phyloP scores from a whole-genome alignment of 2,113 vertebrate genomes.

The Columba janthina region DNA sequence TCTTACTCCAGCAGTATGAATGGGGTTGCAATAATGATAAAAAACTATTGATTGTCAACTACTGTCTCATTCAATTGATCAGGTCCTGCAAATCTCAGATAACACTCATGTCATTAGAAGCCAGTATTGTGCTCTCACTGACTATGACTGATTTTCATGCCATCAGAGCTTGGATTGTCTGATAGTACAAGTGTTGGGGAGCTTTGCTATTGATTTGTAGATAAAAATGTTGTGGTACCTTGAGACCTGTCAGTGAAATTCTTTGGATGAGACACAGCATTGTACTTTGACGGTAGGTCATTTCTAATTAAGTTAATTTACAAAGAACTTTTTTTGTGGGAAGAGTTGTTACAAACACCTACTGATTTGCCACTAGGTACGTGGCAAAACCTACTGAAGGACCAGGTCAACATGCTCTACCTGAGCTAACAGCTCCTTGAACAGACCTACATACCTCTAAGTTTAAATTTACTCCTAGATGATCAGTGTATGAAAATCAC shows the following conservation, averaged over 20 bases:
- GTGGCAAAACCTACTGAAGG: not conserved
- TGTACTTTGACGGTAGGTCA: slow-evolving; percentile 48
- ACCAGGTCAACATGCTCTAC: not conserved
- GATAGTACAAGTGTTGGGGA: slow-evolving; percentile 73
- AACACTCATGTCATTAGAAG: slow-evolving; percentile 67
- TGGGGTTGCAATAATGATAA: slow-evolving; percentile 42
- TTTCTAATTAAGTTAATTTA: slow-evolving; percentile 66
- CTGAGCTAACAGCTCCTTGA: not conserved
- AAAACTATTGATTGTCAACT: slow-evolving; percentile 64
- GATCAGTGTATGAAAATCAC: not conserved
- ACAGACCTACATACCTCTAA: not conserved
- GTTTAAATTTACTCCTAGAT: not conserved
- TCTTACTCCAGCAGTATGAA: slow-evolving; percentile 29
- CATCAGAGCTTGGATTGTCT: slow-evolving; percentile 78
- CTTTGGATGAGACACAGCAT: slow-evolving; percentile 20
- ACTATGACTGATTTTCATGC: slow-evolving; percentile 73
- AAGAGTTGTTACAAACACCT: not conserved
- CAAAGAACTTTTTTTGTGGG: slow-evolving; percentile 21
- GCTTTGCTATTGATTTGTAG: slow-evolving; percentile 75
- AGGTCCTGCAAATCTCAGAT: slow-evolving; percentile 69
- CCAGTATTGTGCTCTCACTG: slow-evolving; percentile 77
- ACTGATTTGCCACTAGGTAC: not conserved
- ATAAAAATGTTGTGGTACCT: slow-evolving; percentile 72
- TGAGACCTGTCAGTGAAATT: slow-evolving; percentile 57
- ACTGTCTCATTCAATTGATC: slow-evolving; percentile 50